Percentiles rank a stretch among this genome's conserved stretches.
Evolutionary conservation across 2,113 vertebrate genomes (phyloP).

Genomic region (Octodon degus): DNA sequence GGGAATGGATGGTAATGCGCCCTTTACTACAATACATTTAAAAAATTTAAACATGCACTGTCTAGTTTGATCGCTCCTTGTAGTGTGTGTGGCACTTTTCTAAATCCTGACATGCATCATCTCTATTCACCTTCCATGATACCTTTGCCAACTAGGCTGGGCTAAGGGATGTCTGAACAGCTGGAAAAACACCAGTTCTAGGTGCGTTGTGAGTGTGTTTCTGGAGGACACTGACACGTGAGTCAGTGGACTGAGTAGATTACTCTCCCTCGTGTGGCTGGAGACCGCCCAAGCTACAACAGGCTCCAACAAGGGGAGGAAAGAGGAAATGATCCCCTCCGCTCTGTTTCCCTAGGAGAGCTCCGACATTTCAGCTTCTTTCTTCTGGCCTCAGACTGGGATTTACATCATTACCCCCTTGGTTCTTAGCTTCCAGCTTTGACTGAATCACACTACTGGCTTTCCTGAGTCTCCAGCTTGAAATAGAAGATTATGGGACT

Average conservation of each 20-base stretch:
- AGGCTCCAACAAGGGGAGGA: background rate
- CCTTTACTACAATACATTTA: background rate
- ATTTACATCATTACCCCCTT: background rate
- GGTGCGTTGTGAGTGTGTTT: background rate
- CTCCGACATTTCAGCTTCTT: background rate
- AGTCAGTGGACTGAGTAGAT: background rate
- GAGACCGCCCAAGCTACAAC: no score
- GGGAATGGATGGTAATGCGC: background rate
- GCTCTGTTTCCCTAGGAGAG: background rate
- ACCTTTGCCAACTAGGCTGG: background rate
- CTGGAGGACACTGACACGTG: background rate
- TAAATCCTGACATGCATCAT: background rate
- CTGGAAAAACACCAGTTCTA: background rate
- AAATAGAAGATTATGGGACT: background rate
- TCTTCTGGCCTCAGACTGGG: background rate
- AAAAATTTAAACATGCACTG: background rate
- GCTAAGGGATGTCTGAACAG: background rate
- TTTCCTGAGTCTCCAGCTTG: background rate
- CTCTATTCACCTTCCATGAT: rapidly evolving
- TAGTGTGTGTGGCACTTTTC: background rate
- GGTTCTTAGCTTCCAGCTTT: background rate
- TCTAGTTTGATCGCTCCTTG: background rate
- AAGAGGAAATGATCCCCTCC: background rate
- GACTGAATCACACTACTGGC: background rate
- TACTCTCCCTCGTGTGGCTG: background rate